A percentile compares a stretch with the other conserved stretches of the same genome.
phyloP scores from a whole-genome alignment of 1,140 invertebrate genomes.

The Drosophila nasuta region DNA sequence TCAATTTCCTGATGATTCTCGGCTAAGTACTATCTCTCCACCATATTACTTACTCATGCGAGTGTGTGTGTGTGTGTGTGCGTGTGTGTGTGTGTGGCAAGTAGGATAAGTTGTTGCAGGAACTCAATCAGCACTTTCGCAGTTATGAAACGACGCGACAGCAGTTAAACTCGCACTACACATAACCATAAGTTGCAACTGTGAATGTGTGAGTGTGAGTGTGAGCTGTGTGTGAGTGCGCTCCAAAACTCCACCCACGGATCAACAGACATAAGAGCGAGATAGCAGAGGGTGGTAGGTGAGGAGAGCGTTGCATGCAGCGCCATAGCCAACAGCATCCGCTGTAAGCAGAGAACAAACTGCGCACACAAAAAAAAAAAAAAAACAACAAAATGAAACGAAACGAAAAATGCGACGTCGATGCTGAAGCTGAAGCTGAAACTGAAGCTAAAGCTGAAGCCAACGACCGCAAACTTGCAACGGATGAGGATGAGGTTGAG shows the following conservation, averaged over 20 bases:
- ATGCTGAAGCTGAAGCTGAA: conserved; percentile 29
- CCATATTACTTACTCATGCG: neutral
- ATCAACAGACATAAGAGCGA: conserved; percentile 8
- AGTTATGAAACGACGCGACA: conserved; percentile 39
- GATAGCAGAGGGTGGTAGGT: conserved; percentile 9
- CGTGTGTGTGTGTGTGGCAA: conserved; percentile 10
- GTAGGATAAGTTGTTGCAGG: conserved; percentile 39
- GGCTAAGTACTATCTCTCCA: conserved; percentile 2
- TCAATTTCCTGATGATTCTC: conserved; percentile 37
- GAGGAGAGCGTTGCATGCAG: neutral
- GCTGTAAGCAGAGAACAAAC: conserved; percentile 47
- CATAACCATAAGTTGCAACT: conserved; percentile 8
- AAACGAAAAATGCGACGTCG: conserved; percentile 46
- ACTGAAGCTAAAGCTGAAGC: conserved; percentile 41
- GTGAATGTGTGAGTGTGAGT: neutral
- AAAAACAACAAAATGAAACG: conserved; percentile 41
- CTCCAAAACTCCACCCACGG: conserved; percentile 35
- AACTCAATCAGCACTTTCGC: conserved; percentile 51
- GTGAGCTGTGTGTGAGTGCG: neutral
- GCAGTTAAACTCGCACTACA: conserved; percentile 13
- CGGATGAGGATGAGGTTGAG: neutral
- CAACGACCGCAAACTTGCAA: conserved; percentile 80
- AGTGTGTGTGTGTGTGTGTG: neutral
- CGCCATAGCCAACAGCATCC: conserved; percentile 48
- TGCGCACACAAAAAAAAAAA: neutral